Evolutionary conservation across 2,113 vertebrate species (phyloP).

Genomic region (Tragelaphus buxtoni): DNA sequence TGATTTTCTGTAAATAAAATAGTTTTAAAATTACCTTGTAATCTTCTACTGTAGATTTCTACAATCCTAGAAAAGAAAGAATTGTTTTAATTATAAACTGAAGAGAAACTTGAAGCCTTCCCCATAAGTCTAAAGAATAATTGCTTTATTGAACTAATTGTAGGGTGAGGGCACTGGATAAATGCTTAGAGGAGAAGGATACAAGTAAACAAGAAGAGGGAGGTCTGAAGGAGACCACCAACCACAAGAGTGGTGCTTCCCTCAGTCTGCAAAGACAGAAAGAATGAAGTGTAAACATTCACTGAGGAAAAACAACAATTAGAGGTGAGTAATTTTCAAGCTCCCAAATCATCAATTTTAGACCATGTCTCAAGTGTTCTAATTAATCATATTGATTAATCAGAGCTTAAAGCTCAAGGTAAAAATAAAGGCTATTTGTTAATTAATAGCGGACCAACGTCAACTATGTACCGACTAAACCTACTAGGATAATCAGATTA

Average conservation of each 20-base stretch:
- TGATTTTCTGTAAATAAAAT: not conserved
- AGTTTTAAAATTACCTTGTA: conserved; percentile 88
- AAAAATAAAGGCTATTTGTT: conserved; percentile 73
- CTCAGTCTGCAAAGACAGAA: not conserved
- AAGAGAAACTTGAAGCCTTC: not conserved
- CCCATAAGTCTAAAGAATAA: not conserved
- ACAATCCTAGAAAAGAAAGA: conserved; percentile 88
- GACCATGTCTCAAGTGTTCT: not conserved
- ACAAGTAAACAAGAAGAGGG: not conserved
- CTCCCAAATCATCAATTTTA: not conserved
- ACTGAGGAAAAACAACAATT: not conserved
- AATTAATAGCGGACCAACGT: conserved; percentile 66
- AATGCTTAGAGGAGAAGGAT: not conserved
- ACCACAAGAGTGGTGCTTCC: not conserved
- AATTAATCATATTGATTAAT: conserved; percentile 50
- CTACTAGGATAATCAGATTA: conserved; percentile 77
- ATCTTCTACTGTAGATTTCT: conserved; percentile 97
- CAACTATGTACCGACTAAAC: conserved; percentile 61
- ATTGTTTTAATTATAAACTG: not conserved
- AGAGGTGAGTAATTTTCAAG: not conserved
- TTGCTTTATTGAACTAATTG: not conserved
- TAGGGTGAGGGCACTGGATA: not conserved
- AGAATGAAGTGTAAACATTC: not conserved
- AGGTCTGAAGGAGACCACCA: not conserved
- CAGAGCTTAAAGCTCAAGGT: conserved; percentile 50